These are phyloP conservation scores for Galago senegalensis DNA, from an alignment of 2,797 vertebrate genomes.

Conservation along the genomic window DNA sequence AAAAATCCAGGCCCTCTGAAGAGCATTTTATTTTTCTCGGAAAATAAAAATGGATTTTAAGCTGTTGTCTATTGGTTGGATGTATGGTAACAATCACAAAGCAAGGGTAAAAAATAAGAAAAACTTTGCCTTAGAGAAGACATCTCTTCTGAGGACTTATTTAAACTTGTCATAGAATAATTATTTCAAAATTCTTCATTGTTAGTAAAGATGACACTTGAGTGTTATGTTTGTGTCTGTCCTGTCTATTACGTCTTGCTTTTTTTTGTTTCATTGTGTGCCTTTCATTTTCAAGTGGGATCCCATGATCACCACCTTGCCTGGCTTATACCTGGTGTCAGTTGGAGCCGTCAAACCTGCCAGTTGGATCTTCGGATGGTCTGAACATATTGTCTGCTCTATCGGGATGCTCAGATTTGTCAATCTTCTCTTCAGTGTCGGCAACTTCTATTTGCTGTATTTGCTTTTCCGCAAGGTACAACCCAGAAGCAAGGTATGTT, in stretches of 20 bases:
- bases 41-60: slow-evolving; percentile 36
- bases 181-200: not conserved
- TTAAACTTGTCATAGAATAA: not conserved
- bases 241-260: not conserved
- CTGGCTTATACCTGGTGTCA: slow-evolving; percentile 95
- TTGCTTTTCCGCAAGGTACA: slow-evolving; percentile 94
- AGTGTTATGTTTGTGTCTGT: not conserved
- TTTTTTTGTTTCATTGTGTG: not conserved
- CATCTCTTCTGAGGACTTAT: not conserved
- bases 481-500: slow-evolving; percentile 93
- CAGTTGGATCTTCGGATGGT: slow-evolving; percentile 94
- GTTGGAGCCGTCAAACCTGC: slow-evolving; percentile 95
- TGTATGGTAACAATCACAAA: not conserved
- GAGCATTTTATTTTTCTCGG: not conserved
- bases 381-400: slow-evolving; percentile 93
- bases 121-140: not conserved
- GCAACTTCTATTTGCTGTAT: slow-evolving; percentile 96
- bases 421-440: slow-evolving; percentile 97
- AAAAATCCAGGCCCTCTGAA: not conserved
- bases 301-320: slow-evolving; percentile 98
- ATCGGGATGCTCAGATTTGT: slow-evolving; percentile 96
- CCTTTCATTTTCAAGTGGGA: slow-evolving; percentile 93
- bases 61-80: not conserved
- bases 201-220: not conserved
- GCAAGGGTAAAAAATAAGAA: not conserved